Base-by-base conservation (phyloP, 64 coral and sea anemone species). In the Montipora capricornis region DNA sequence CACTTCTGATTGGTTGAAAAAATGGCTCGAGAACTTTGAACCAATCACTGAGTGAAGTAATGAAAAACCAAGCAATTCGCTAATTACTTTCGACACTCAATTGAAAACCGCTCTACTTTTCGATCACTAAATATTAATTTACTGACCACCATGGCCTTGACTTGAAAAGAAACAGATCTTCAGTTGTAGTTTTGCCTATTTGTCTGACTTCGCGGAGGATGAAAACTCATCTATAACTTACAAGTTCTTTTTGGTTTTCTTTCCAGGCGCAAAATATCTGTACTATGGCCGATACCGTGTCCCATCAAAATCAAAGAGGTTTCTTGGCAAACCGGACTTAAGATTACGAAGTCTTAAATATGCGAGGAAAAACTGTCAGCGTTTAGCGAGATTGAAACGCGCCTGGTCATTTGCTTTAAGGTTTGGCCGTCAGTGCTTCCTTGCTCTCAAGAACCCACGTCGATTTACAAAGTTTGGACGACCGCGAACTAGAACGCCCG, bases 361-460 rank as follows among this genome's bases (percentile, higher is more conserved):
- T 69, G 81, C 81, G 14, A 84, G 44, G 68, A 67, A 46, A 44
- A 84, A 84, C 26, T 84, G 81, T 44, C 81, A 84, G 14, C 81
- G 81, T 44, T 1, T 68, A 47, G 81, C 81, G 60, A 59, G 81
- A 13, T 47, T 84, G 60, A 57, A 55, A 3, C 58, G 81, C 8
- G 81, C 81, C 59, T 84, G 81, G 81, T 26, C 81, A n/a, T 84
- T 68, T 68, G 81, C 81, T 84, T 9, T 84, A 4, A 29, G 81
- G 24, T 84, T 84, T 68, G 81, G 81, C 64, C 81, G 81, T 9
- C 81, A 84, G 61, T 84, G 81, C 55, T 84, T 47, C 58, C 37
- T 84, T 29, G 81, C 59, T 68, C 2, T 13, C 44, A 84, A 66
- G 12, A 68, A 61, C 68, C 81, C 81, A 4, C 58, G 81, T 37